A percentile compares a stretch with the other conserved stretches of the same genome.
These are phyloP conservation scores for Umimayanthus chanpuru DNA, from an alignment of 92 coral and sea anemone genomes.

Conservation along the genomic window DNA sequence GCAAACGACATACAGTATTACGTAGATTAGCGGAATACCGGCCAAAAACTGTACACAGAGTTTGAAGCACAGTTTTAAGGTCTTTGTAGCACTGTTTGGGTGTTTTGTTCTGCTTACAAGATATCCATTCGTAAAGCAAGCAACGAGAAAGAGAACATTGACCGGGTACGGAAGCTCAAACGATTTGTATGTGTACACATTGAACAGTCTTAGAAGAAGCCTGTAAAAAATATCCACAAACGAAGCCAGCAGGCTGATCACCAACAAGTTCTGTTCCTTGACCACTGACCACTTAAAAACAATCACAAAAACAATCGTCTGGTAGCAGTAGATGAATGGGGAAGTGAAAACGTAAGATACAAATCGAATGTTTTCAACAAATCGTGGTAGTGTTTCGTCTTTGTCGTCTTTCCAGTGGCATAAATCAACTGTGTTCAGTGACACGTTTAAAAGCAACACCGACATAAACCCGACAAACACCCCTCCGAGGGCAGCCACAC, in stretches of 20 bases:
- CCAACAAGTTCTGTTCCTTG: no score
- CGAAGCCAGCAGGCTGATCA: not conserved
- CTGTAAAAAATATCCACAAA: constrained; percentile 42
- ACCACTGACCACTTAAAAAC: no score
- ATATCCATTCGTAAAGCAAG: not conserved
- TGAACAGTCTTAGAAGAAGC: constrained; percentile 19
- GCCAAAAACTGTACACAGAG: constrained; percentile 25
- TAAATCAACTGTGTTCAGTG: not conserved
- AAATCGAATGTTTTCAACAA: not conserved
- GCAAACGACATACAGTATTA: not conserved
- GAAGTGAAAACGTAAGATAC: not conserved
- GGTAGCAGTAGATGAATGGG: constrained; percentile 36
- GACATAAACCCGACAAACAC: not conserved
- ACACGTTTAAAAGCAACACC: not conserved
- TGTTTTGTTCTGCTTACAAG: constrained; percentile 3
- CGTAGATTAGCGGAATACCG: not conserved
- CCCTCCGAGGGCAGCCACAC: constrained; percentile 1
- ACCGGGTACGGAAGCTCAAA: constrained; percentile 38
- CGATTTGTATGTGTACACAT: not conserved
- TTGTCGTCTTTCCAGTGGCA: not conserved
- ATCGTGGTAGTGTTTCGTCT: not conserved
- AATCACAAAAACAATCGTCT: not conserved
- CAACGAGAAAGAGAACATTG: constrained; percentile 2
- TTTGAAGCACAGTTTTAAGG: constrained; percentile 9
- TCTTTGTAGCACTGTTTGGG: not conserved